Conservation (phyloP, 2,113 vertebrate genomes). For the Arvicanthis niloticus region DNA sequence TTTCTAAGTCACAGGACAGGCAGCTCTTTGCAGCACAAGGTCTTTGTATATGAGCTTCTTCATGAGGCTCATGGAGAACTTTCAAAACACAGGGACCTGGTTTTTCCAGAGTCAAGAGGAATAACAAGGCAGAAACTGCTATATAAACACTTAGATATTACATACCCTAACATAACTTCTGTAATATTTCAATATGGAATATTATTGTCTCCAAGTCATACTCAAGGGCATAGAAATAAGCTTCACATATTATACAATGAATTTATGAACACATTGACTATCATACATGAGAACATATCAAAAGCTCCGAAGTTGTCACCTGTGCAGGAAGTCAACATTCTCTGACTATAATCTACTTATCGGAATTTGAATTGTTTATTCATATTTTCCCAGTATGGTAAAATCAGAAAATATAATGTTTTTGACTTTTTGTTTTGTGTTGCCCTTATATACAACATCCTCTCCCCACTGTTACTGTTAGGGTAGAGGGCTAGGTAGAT, state of each 20-base stretch:
- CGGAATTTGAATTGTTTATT: background rate
- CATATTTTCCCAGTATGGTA: background rate
- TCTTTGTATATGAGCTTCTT: background rate
- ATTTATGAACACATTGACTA: background rate
- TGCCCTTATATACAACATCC: background rate
- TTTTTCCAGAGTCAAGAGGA: background rate
- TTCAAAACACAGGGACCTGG: background rate
- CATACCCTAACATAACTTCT: background rate
- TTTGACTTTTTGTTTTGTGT: background rate
- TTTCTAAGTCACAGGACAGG: background rate
- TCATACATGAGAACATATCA: background rate
- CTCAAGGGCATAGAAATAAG: background rate
- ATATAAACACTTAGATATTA: background rate
- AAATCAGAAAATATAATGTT: slow-evolving; percentile 1
- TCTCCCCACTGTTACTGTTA: background rate
- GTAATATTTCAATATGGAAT: background rate
- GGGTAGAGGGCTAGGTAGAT: background rate
- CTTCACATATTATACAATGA: background rate
- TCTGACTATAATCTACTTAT: background rate
- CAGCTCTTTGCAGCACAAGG: background rate
- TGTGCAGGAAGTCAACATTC: background rate
- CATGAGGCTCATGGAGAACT: background rate
- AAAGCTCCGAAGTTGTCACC: background rate
- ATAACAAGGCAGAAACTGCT: background rate
- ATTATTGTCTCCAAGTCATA: background rate